These are phyloP conservation scores for Clepsis dumicolana DNA, from an alignment of 2,888 invertebrate genomes.

Conservation along the genomic window DNA sequence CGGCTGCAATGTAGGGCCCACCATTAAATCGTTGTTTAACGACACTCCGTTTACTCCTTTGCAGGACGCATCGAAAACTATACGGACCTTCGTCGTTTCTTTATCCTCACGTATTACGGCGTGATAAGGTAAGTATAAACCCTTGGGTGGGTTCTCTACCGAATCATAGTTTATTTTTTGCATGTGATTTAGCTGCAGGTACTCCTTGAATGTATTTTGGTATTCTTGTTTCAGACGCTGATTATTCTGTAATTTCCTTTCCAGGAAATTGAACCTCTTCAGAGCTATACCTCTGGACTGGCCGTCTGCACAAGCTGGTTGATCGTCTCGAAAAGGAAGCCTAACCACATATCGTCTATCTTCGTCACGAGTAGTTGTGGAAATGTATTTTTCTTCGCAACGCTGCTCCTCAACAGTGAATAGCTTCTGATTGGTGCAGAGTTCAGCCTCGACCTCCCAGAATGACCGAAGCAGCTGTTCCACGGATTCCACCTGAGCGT, in stretches of 20 bases:
- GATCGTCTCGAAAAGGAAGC: slow-evolving; percentile 36
- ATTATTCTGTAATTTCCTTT: slow-evolving; percentile 44
- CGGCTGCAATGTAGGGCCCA: no score
- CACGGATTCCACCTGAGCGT: slow-evolving; percentile 4
- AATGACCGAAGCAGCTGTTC: slow-evolving; percentile 9
- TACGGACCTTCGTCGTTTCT: slow-evolving; percentile 44
- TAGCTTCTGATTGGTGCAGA: not conserved
- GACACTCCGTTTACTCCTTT: no score
- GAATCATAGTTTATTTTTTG: not conserved
- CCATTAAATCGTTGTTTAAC: no score
- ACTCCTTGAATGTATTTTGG: slow-evolving; percentile 28
- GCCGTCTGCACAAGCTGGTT: slow-evolving; percentile 27
- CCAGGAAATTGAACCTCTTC: slow-evolving; percentile 45
- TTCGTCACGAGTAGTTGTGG: slow-evolving; percentile 31
- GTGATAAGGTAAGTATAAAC: slow-evolving; percentile 45
- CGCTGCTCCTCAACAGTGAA: slow-evolving; percentile 32
- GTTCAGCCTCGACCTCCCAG: slow-evolving; percentile 39
- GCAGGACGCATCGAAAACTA: no score
- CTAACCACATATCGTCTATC: slow-evolving; percentile 40
- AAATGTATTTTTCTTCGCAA: slow-evolving; percentile 35
- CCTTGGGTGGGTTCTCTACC: no score
- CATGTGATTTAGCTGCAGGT: slow-evolving; percentile 18
- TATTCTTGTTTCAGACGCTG: slow-evolving; percentile 34
- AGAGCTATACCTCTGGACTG: slow-evolving; percentile 9
- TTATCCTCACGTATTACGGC: slow-evolving; percentile 44